Evolutionary conservation across 2,888 invertebrate species (phyloP), one percentile per base, ranked within the genome.

Genomic region (Ophion costatus): DNA sequence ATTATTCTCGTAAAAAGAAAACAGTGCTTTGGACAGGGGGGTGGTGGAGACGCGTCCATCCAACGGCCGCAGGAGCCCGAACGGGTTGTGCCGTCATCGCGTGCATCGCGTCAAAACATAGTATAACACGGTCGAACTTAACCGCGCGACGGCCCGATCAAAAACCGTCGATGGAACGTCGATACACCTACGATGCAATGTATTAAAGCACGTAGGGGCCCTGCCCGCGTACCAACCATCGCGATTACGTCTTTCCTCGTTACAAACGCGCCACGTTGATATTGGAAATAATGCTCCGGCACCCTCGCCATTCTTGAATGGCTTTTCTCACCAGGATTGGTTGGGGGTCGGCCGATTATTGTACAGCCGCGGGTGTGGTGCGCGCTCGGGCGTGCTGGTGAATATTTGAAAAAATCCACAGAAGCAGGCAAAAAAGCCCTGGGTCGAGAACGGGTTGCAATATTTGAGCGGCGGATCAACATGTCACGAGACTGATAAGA

Each of bases 251-350:
- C 84, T 79, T 80, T 70, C 76, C 70, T 71, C 78, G 83, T 83
- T 80, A 80, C 86, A 76, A 64, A 77, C 77, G 84, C 38, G 9
- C 78, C 86, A 81, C 83, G 80, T 86, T 84, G 78, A 87, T 87
- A 86, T 87, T 80, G 80, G 71, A 87, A 86, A 74, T 63, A 67
- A 77, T 80, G 67, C 64, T 14, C 29, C 29, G 29, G 29, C 7
- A 38, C 38, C 38, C 38, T 38, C 38, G 9, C 14, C n/a, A 51
- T 17, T 51, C 74, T 70, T 38, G 24, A 69, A 63, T 63, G 61
- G 78, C 57, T 83, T 73, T 79, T 70, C 29, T 79, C 69, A 51
- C 63, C 45, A 9, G 75, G 79, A 2, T 14, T 56, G n/a, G 56
- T 64, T 70, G 57, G 75, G 22, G n/a, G 56, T 64, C 70, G 57